Base-by-base conservation (phyloP, 2,888 invertebrate species). In the Aphodius sticticus region DNA sequence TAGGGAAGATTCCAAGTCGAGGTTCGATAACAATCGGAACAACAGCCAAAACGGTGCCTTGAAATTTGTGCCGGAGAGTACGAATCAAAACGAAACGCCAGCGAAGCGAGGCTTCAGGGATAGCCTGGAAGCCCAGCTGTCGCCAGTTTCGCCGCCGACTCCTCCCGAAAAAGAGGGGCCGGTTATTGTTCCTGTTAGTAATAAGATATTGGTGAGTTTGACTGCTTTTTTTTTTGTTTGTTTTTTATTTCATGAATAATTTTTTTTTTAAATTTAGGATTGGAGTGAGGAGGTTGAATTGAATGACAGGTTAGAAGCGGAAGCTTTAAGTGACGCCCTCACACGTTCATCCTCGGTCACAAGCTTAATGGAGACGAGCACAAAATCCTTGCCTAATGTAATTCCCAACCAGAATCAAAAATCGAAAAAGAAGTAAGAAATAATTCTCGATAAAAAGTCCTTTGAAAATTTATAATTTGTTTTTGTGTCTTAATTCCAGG, bases 281-380 rank as follows among this genome's bases (percentile, higher is more conserved):
- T 93, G 93, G 93, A 91, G 91, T 82, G 92, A 92, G 86, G 93
- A 92, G 86, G 92, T 92, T 16, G 92, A 93, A 86, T 84, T 90
- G 79, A 89, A 88, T 82, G 91, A 90, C 81, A 88, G 88, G 81
- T 90, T 91, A 83, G 89, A 89, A 35, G 91, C 91, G 86, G 88
- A 88, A 81, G 85, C 84, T 16, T 84, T 88, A 15, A 89, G 89
- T 83, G 90, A 90, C 83, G 87, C 87, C n/a, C 82, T 90, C 82
- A 91, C 91, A 35, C 89, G 91, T 80, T 92, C 91, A 84, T 92
- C 92, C 2, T 92, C 92, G 6, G 87, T 91, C 71, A 85, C 90
- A 72, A 92, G 92, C 86, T 88, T 92, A 77, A 86, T 87, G 77
- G 89, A 89, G 80, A 83, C 85, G 7, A 87, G 86, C 81, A 85